phyloP scores from a whole-genome alignment of 1,140 invertebrate genomes.

The Monomorium pharaonis region DNA sequence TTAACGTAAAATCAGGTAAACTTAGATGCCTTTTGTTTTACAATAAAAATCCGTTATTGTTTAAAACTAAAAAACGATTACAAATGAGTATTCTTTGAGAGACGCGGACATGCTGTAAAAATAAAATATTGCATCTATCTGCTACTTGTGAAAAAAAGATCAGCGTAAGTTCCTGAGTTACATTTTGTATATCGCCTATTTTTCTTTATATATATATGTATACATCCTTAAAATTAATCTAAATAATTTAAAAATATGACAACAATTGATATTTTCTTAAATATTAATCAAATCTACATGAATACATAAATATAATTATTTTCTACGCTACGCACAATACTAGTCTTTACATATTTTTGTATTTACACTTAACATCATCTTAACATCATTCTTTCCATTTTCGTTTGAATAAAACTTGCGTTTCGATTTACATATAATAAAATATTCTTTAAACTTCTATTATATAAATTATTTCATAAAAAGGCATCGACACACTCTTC shows the following conservation, averaged over 20 bases:
- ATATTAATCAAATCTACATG: constrained; percentile 66
- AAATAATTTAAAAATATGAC: constrained; percentile 66
- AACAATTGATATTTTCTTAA: constrained; percentile 61
- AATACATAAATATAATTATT: constrained; percentile 70
- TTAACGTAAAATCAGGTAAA: not conserved
- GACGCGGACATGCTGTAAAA: not conserved
- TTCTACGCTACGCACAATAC: constrained; percentile 47
- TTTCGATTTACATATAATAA: not conserved
- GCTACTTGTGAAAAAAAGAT: constrained; percentile 11
- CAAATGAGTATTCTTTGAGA: constrained; percentile 45
- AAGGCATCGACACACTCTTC: not conserved
- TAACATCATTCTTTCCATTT: constrained; percentile 30
- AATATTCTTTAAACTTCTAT: constrained; percentile 40
- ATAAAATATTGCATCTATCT: constrained; percentile 4
- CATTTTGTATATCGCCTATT: constrained; percentile 27
- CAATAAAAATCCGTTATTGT: not conserved
- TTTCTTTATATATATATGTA: not conserved
- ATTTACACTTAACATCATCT: constrained; percentile 69
- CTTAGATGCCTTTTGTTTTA: constrained; percentile 8
- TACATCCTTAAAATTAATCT: constrained; percentile 46
- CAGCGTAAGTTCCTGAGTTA: constrained; percentile 48
- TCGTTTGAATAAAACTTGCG: constrained; percentile 57
- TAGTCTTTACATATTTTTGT: constrained; percentile 55
- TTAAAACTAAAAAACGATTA: constrained; percentile 16
- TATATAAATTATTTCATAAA: constrained; percentile 29